A percentile compares a stretch with the other conserved stretches of the same genome.
Conservation (phyloP, 1,140 invertebrate species). For the Tigriopus japonicus region DNA sequence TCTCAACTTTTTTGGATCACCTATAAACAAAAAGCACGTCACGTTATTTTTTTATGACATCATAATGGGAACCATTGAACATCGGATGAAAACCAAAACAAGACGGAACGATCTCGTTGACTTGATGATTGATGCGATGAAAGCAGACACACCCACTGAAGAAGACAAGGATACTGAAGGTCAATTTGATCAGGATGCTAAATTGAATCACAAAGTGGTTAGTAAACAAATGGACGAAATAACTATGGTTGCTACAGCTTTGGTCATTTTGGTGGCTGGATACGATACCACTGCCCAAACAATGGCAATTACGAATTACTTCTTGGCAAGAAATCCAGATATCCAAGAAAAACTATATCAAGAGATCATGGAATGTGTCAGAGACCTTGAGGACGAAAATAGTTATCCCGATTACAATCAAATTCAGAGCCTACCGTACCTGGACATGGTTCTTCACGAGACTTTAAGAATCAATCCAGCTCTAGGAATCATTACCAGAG, state of each 20-base stretch:
- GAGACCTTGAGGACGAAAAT: background rate
- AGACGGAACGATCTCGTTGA: constrained; percentile 3
- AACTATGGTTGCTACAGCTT: background rate
- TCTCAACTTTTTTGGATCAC: background rate
- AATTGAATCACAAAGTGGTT: background rate
- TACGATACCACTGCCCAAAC: constrained; percentile 1
- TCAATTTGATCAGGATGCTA: background rate
- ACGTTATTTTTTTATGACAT: constrained; percentile 1
- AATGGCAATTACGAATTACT: background rate
- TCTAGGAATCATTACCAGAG: background rate
- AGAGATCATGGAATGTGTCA: constrained; percentile 37
- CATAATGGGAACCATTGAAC: background rate
- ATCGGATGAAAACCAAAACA: background rate
- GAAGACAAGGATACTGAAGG: background rate
- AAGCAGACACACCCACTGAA: too few species aligned
- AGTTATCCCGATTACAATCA: background rate
- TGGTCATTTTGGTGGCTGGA: constrained; percentile 3
- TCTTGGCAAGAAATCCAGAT: constrained; percentile 36
- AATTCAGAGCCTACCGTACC: background rate
- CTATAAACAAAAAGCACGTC: background rate
- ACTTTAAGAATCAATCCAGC: background rate
- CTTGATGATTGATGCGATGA: background rate
- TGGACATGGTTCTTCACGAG: background rate
- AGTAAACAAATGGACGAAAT: background rate
- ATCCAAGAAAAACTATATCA: constrained; percentile 37